These are phyloP conservation scores for Drosophila atroscutellata DNA, from an alignment of 2,888 invertebrate species.

Conservation along the genomic window DNA sequence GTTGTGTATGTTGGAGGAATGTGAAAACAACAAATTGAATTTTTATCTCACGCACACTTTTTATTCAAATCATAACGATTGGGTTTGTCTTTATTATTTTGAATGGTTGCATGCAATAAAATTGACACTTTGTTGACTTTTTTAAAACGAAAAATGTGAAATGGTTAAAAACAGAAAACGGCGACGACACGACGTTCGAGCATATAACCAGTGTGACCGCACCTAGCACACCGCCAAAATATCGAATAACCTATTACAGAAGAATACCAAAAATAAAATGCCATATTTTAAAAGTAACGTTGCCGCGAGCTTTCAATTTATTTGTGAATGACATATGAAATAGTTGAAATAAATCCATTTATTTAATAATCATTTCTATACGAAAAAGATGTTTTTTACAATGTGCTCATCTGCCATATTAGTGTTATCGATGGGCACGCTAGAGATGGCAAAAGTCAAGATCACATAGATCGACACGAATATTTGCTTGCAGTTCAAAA, in stretches of 20 bases:
- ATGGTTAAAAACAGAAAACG: slow-evolving; percentile 62
- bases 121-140: slow-evolving; percentile 55
- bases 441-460: slow-evolving; percentile 14
- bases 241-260: background rate
- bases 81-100: slow-evolving; percentile 31
- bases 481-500: background rate
- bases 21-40: slow-evolving; percentile 34
- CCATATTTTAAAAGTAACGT: background rate
- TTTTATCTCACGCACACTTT: slow-evolving; percentile 57
- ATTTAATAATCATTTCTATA: background rate
- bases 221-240: slow-evolving; percentile 17
- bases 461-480: slow-evolving; percentile 9
- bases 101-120: slow-evolving; percentile 61
- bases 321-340: background rate
- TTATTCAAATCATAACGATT: slow-evolving; percentile 65
- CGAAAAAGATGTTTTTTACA: background rate
- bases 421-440: slow-evolving; percentile 23
- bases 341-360: background rate
- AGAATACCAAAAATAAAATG: slow-evolving; percentile 36
- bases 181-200: slow-evolving; percentile 59
- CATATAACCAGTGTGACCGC: slow-evolving; percentile 55
- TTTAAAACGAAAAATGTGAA: slow-evolving; percentile 67
- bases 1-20: slow-evolving; percentile 47
- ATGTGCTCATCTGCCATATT: background rate
- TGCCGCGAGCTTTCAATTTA: background rate